phyloP scores from a whole-genome alignment of 2,797 vertebrate species.

The Phoeniculus purpureus region DNA sequence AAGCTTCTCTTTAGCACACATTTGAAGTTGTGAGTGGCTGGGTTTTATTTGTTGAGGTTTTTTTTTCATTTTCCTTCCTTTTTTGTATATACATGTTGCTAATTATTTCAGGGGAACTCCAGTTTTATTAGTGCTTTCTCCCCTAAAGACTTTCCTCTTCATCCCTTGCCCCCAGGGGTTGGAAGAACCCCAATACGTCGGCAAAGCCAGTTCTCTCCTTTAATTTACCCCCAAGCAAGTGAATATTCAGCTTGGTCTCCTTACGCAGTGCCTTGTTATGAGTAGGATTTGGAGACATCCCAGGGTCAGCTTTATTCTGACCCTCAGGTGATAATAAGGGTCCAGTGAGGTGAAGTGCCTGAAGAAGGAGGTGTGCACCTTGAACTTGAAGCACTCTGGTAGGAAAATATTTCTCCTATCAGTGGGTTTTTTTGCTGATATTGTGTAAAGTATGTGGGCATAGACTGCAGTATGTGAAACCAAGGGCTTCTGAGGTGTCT shows the following conservation, averaged over 20 bases:
- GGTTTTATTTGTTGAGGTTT: neutral
- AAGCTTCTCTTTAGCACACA: neutral
- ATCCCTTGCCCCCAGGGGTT: neutral
- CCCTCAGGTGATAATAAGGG: neutral
- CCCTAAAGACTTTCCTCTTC: neutral
- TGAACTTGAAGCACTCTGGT: neutral
- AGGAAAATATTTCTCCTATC: conserved; percentile 26
- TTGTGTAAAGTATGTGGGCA: neutral
- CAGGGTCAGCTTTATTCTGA: neutral
- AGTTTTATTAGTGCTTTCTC: neutral
- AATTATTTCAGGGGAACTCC: neutral
- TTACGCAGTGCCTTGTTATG: neutral
- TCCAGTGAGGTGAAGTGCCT: neutral
- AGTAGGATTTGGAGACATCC: neutral
- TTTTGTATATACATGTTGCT: neutral
- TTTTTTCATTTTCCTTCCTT: neutral
- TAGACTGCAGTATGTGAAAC: neutral
- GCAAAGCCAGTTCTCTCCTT: neutral
- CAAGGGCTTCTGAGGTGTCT: too few relatives aligned
- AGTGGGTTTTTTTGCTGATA: neutral
- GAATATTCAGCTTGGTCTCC: neutral
- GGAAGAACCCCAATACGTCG: neutral
- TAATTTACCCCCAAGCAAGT: neutral
- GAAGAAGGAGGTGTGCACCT: neutral
- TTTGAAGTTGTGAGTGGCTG: neutral